These are phyloP conservation scores for Hoplias malabaricus DNA, from an alignment of 2,113 vertebrate species.

Conservation along the genomic window DNA sequence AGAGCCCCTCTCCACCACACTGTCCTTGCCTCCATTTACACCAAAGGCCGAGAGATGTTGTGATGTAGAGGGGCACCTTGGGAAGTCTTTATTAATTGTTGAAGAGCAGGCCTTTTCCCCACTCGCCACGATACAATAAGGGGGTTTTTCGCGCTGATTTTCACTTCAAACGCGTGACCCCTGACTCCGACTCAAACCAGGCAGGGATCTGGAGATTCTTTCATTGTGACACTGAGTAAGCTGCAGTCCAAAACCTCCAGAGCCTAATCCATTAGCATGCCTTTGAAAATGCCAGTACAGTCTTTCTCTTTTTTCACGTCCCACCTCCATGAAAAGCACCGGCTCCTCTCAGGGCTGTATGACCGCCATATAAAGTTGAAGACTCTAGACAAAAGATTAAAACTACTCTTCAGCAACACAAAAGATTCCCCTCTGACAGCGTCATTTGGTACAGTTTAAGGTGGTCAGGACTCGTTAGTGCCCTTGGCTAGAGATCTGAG, in stretches of 20 bases:
- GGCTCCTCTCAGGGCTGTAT: constrained; percentile 15
- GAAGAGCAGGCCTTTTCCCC: constrained; percentile 26
- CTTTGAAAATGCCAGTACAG: constrained; percentile 44
- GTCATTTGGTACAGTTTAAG: constrained; percentile 1
- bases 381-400: constrained; percentile 19
- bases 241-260: constrained; percentile 40
- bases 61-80: constrained; percentile 50
- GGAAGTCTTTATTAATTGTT: constrained; percentile 48
- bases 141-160: constrained; percentile 42
- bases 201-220: constrained; percentile 47
- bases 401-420: constrained; percentile 1
- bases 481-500: background rate
- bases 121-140: constrained; percentile 34
- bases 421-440: constrained; percentile 2
- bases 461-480: background rate
- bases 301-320: constrained; percentile 35
- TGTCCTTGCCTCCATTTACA: constrained; percentile 33
- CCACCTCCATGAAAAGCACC: constrained; percentile 43
- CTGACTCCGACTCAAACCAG: constrained; percentile 50
- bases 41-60: constrained; percentile 18
- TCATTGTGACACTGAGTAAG: constrained; percentile 47
- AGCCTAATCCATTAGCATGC: constrained; percentile 46
- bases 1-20: background rate
- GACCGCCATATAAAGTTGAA: constrained; percentile 36
- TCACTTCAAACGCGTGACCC: constrained; percentile 51